Evolutionary conservation across 1,140 invertebrate species (phyloP).

Genomic region (Rhagoletis pomonella): DNA sequence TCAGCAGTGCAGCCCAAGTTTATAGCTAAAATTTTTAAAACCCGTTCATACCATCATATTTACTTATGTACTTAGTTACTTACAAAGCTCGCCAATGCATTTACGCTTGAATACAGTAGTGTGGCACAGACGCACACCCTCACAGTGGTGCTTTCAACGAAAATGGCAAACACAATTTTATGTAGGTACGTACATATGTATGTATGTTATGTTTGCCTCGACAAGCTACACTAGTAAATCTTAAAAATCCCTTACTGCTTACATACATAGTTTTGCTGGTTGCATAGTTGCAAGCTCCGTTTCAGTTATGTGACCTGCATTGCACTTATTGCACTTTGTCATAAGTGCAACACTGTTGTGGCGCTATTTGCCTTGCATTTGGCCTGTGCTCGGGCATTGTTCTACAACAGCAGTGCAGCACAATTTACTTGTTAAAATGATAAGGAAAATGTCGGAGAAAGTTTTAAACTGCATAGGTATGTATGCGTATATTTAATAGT

Average conservation of each 20-base stretch:
- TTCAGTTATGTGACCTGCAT: background rate
- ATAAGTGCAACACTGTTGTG: slow-evolving; percentile 16
- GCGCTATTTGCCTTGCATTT: slow-evolving; percentile 6
- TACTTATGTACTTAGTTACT: background rate
- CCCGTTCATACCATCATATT: slow-evolving; percentile 34
- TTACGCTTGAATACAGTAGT: background rate
- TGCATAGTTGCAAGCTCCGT: background rate
- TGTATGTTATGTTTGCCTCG: background rate
- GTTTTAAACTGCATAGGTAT: too few relatives aligned
- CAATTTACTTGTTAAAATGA: background rate
- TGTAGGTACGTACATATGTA: background rate
- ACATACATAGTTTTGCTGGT: background rate
- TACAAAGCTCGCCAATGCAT: background rate
- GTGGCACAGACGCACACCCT: too few relatives aligned
- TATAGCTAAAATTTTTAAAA: slow-evolving; percentile 35
- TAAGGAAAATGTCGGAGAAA: too few relatives aligned
- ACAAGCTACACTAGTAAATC: background rate
- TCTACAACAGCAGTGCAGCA: background rate
- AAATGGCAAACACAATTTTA: background rate
- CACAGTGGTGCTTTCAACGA: background rate
- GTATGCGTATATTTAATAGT: too few relatives aligned
- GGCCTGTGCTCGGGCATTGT: background rate
- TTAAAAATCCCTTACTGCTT: background rate
- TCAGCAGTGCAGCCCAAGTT: background rate
- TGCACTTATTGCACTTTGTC: slow-evolving; percentile 13